Evolutionary conservation across 2,888 invertebrate genomes (phyloP).

Genomic region (Chorisops tibialis): DNA sequence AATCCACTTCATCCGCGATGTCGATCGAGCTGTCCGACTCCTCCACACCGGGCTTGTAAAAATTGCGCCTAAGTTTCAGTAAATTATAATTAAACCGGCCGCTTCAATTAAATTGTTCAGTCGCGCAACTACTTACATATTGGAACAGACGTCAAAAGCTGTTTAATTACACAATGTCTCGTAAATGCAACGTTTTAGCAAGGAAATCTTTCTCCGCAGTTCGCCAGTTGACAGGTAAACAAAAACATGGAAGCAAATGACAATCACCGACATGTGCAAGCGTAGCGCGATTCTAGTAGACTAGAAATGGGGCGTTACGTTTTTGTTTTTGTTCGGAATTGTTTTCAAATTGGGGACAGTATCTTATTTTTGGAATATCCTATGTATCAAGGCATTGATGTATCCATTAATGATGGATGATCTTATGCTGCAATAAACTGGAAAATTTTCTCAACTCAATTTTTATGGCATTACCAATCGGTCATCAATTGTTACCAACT

Average conservation of each 20-base stretch:
- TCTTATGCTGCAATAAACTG: no score
- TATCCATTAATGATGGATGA: no score
- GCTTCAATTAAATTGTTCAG: background rate
- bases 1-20: conserved; percentile 6
- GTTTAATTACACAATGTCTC: no score
- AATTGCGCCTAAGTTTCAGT: conserved; percentile 28
- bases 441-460: no score
- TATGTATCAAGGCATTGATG: no score
- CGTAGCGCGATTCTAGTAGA: background rate
- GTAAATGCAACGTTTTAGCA: background rate
- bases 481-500: no score
- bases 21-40: conserved; percentile 30
- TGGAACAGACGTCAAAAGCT: no score
- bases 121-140: conserved; percentile 1
- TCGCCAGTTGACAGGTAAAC: conserved; percentile 1
- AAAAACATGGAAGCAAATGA: conserved; percentile 6
- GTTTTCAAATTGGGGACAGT: no score
- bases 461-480: no score
- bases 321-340: no score
- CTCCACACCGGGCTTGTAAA: conserved; percentile 30
- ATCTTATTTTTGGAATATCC: no score
- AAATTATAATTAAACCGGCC: background rate
- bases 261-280: conserved; percentile 3
- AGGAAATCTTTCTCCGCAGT: background rate
- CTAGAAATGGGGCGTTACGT: no score